These are phyloP conservation scores for Metalampra italica DNA, from an alignment of 2,888 invertebrate genomes.

Conservation along the genomic window DNA sequence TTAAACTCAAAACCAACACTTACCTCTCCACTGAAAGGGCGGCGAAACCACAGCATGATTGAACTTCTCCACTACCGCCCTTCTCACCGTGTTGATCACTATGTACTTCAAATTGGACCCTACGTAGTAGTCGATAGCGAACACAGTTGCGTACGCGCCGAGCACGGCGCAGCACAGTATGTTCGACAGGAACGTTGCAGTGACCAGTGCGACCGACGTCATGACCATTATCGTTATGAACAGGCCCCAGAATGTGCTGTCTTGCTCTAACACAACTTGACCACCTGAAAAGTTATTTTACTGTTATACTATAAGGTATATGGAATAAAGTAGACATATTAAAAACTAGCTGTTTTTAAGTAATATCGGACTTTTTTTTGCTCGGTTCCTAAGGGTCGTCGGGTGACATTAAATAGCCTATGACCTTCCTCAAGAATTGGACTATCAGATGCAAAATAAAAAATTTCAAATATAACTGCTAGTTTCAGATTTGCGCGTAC, in stretches of 20 bases:
- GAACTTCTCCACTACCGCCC: slow-evolving; percentile 79
- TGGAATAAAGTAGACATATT: no score
- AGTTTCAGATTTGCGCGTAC: no score
- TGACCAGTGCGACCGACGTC: slow-evolving; percentile 65
- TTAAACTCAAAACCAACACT: no score
- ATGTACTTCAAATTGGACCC: slow-evolving; percentile 84
- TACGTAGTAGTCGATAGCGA: slow-evolving; percentile 81
- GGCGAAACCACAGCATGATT: slow-evolving; percentile 77
- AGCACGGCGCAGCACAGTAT: slow-evolving; percentile 81
- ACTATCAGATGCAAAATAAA: no score
- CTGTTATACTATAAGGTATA: neutral
- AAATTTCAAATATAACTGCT: no score
- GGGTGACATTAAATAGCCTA: no score
- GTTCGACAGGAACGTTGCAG: slow-evolving; percentile 74
- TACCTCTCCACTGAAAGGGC: slow-evolving; percentile 81
- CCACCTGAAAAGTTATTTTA: slow-evolving; percentile 57
- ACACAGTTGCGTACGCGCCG: slow-evolving; percentile 80
- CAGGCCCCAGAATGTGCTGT: slow-evolving; percentile 81
- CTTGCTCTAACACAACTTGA: slow-evolving; percentile 57
- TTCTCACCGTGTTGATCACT: slow-evolving; percentile 81
- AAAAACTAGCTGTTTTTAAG: no score
- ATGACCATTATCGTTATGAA: slow-evolving; percentile 74
- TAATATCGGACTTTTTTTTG: no score
- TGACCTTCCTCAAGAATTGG: no score
- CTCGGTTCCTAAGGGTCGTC: no score